A percentile compares a stretch with the other conserved stretches of the same genome.
These are phyloP conservation scores for Meta bourneti DNA, from an alignment of 2,888 invertebrate genomes.

Conservation along the genomic window DNA sequence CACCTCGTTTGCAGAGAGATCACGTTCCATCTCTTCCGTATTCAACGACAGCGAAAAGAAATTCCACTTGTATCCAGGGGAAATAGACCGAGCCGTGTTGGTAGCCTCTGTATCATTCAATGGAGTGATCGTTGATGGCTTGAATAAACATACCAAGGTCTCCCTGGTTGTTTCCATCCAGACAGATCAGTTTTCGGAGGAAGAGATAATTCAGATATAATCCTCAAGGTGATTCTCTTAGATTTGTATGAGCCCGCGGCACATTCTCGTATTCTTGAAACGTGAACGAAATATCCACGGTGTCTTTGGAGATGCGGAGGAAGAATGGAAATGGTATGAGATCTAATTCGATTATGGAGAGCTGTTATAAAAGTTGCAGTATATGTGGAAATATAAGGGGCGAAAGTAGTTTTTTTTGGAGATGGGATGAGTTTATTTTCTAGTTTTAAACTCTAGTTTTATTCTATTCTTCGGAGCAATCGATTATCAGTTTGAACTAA, in stretches of 20 bases:
- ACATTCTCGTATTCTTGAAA: not conserved
- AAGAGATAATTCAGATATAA: not conserved
- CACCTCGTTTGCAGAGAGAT: not conserved
- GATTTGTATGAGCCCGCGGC: not conserved
- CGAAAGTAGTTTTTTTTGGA: no score
- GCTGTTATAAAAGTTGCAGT: no score
- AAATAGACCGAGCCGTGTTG: not conserved
- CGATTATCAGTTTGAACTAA: no score
- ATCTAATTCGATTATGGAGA: not conserved
- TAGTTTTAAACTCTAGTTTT: no score
- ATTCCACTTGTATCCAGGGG: not conserved
- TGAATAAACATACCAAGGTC: conserved; percentile 8
- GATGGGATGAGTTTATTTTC: no score
- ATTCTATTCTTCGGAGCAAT: no score
- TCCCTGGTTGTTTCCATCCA: not conserved
- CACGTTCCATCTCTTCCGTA: not conserved
- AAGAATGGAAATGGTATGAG: not conserved
- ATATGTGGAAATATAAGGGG: no score
- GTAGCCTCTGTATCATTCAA: not conserved
- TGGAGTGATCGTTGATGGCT: conserved; percentile 3
- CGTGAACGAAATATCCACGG: not conserved
- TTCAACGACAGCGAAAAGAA: not conserved
- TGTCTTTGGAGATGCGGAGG: not conserved
- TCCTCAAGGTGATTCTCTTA: not conserved
- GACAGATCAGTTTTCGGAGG: not conserved